These are phyloP conservation scores for Alethe castanea DNA, from an alignment of 2,113 vertebrate species.

Conservation along the genomic window DNA sequence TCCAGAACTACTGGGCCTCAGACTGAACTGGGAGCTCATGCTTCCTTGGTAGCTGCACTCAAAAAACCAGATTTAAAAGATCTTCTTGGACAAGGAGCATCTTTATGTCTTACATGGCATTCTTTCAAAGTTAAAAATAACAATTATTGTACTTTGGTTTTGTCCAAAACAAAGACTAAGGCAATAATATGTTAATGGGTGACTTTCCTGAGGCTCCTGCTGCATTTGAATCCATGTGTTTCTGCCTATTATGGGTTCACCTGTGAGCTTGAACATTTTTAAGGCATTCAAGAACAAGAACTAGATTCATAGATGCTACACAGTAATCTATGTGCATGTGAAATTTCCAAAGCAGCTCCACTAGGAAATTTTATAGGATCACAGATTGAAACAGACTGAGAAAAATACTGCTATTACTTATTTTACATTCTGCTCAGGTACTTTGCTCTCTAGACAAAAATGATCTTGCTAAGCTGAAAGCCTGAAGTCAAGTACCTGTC, in stretches of 20 bases:
- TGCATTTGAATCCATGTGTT: neutral
- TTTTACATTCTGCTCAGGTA: neutral
- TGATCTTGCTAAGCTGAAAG: neutral
- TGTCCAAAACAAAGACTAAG: neutral
- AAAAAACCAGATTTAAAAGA: neutral
- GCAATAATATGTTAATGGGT: neutral
- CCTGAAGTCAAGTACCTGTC: neutral
- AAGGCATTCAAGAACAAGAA: neutral
- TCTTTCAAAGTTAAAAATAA: neutral
- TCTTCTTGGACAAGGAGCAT: neutral
- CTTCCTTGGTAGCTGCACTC: neutral
- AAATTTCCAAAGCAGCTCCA: neutral
- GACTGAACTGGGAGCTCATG: neutral
- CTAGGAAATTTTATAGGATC: neutral
- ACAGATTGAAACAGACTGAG: neutral
- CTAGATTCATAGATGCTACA: neutral
- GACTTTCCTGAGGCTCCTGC: neutral
- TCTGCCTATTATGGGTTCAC: neutral
- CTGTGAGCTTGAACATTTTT: neutral
- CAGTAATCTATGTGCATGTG: fast-evolving
- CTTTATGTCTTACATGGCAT: neutral
- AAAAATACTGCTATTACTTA: neutral
- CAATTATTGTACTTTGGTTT: neutral
- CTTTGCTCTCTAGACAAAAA: neutral
- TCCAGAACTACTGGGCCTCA: neutral